A percentile compares a stretch with the other conserved stretches of the same genome.
Evolutionary conservation across 2,113 vertebrate genomes (phyloP).

Genomic region (Lampris megalopsis): DNA sequence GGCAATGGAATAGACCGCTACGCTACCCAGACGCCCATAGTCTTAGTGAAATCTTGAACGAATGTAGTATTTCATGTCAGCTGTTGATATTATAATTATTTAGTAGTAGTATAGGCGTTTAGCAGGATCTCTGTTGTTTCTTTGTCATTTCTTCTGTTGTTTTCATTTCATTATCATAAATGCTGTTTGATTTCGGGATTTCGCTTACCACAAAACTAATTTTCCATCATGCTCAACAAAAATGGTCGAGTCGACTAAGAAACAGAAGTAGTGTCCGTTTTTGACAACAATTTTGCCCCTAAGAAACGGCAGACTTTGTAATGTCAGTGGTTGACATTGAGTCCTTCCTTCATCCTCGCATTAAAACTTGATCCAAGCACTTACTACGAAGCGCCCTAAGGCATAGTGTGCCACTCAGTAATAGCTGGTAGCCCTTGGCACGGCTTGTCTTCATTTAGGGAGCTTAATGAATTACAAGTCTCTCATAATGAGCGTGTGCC

Average conservation of each 20-base stretch:
- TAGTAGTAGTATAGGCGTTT: not conserved
- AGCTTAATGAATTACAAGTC: constrained; percentile 79
- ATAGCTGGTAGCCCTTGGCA: constrained; percentile 44
- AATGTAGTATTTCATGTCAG: not conserved
- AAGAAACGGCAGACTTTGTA: not conserved
- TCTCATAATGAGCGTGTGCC: constrained; percentile 66
- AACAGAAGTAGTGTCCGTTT: not conserved
- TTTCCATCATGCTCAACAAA: not conserved
- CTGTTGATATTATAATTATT: not conserved
- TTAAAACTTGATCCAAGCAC: constrained; percentile 54
- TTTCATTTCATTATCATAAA: not conserved
- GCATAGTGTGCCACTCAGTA: constrained; percentile 53
- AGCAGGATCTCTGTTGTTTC: not conserved
- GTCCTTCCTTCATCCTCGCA: constrained; percentile 33
- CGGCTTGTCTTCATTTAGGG: constrained; percentile 73
- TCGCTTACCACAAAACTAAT: not conserved
- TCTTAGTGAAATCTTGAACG: not conserved
- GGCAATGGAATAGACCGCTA: no score
- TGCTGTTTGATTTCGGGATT: not conserved
- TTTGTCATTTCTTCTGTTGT: not conserved
- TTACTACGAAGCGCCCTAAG: constrained; percentile 54
- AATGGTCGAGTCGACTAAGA: not conserved
- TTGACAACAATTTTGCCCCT: not conserved
- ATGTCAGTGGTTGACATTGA: constrained; percentile 24
- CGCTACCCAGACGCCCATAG: no score